Conservation (phyloP, 2,797 vertebrate genomes). For the Muscicapa striata region DNA sequence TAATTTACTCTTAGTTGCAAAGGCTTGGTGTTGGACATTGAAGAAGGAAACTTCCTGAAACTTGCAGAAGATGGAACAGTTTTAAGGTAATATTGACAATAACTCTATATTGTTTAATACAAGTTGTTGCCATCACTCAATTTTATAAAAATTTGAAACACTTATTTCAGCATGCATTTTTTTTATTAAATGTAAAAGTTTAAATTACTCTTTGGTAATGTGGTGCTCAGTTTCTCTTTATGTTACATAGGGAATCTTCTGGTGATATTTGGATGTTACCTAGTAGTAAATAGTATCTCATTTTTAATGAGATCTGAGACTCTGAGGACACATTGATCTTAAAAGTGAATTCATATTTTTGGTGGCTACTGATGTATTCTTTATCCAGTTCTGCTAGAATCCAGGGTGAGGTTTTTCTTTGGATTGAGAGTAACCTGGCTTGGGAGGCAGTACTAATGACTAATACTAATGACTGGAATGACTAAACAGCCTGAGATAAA, state of each 20-base stretch:
- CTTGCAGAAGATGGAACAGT: constrained; percentile 91
- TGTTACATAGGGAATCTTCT: not conserved
- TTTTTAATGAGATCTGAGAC: not conserved
- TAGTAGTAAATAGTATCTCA: not conserved
- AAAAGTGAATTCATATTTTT: not conserved
- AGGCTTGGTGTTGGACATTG: constrained; percentile 91
- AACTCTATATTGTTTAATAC: not conserved
- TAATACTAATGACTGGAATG: not conserved
- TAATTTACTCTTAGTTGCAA: constrained; percentile 82
- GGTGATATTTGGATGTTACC: not conserved
- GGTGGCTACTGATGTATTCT: not conserved
- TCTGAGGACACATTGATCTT: not conserved
- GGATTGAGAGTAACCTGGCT: not conserved
- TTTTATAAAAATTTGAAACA: not conserved
- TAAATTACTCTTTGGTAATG: not conserved
- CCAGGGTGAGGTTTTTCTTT: not conserved
- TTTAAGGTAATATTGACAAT: constrained; percentile 81
- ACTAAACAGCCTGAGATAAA: not conserved
- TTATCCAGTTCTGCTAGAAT: not conserved
- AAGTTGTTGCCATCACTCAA: not conserved
- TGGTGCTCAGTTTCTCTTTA: not conserved
- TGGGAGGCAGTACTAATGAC: not conserved
- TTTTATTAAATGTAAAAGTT: not conserved
- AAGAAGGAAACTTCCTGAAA: constrained; percentile 95
- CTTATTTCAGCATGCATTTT: not conserved